These are phyloP conservation scores for Axis porcinus DNA, from an alignment of 2,113 vertebrate genomes.

Conservation along the genomic window DNA sequence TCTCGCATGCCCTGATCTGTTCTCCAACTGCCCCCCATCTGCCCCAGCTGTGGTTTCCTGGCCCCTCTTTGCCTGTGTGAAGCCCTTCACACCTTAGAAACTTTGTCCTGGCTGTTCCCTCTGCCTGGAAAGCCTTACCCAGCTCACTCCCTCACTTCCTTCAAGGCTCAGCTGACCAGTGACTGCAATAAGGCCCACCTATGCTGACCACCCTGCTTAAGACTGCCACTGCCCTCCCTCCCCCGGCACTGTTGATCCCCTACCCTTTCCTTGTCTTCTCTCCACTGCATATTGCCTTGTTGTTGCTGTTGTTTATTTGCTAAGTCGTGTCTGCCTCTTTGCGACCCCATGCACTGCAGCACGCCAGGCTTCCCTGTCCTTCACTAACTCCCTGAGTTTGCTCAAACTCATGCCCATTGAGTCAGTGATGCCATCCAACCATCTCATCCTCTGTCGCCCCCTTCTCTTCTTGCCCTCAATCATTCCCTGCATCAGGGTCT, in stretches of 20 bases:
- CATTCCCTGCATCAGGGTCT: not conserved
- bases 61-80: not conserved
- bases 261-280: not conserved
- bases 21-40: rapidly evolving
- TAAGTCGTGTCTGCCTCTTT: not conserved
- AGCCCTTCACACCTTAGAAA: not conserved
- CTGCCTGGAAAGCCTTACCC: not conserved
- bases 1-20: not conserved
- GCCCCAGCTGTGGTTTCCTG: not conserved
- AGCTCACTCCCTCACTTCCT: not conserved
- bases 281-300: not conserved
- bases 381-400: not conserved
- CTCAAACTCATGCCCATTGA: not conserved
- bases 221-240: not conserved
- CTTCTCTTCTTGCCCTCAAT: not conserved
- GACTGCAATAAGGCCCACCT: not conserved
- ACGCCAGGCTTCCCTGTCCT: not conserved
- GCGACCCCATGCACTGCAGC: not conserved
- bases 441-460: not conserved
- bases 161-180: not conserved
- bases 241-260: not conserved
- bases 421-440: not conserved
- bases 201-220: not conserved
- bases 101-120: not conserved
- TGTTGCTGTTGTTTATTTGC: not conserved